Evolutionary conservation across 2,113 vertebrate genomes (phyloP).

Genomic region (Lucifuga dentata): DNA sequence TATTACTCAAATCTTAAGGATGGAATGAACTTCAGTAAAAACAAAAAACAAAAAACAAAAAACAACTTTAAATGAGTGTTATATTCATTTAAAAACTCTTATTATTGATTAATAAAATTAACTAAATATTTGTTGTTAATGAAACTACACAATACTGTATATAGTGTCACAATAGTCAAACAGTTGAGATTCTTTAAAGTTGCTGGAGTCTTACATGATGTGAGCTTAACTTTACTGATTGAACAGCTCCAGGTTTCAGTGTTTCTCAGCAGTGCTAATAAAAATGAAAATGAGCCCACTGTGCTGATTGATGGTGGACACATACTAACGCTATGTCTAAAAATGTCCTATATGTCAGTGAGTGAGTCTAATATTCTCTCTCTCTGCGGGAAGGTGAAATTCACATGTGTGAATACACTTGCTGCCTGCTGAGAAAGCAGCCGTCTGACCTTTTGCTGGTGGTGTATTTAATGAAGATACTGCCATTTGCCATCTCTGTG

Average conservation of each 20-base stretch:
- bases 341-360: slow-evolving; percentile 50
- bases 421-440: slow-evolving; percentile 62
- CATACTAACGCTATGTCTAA: slow-evolving; percentile 27
- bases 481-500: slow-evolving; percentile 53
- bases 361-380: slow-evolving; percentile 68
- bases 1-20: too few species aligned
- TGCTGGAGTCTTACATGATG: neutral
- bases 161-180: too few species aligned
- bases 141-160: too few species aligned
- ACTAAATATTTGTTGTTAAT: too few species aligned
- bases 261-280: neutral
- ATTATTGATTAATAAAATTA: too few species aligned
- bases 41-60: neutral
- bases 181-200: neutral
- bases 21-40: too few species aligned
- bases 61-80: neutral
- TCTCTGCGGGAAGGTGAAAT: slow-evolving; percentile 72
- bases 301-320: neutral
- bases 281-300: slow-evolving; percentile 9
- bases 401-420: slow-evolving; percentile 72
- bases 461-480: slow-evolving; percentile 67
- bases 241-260: neutral
- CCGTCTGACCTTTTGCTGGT: slow-evolving; percentile 76
- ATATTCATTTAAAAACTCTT: too few species aligned
- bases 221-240: neutral